Evolutionary conservation across 2,888 invertebrate species (phyloP), one percentile per base, ranked within the genome.

Genomic region (Drosophila silvestris): DNA sequence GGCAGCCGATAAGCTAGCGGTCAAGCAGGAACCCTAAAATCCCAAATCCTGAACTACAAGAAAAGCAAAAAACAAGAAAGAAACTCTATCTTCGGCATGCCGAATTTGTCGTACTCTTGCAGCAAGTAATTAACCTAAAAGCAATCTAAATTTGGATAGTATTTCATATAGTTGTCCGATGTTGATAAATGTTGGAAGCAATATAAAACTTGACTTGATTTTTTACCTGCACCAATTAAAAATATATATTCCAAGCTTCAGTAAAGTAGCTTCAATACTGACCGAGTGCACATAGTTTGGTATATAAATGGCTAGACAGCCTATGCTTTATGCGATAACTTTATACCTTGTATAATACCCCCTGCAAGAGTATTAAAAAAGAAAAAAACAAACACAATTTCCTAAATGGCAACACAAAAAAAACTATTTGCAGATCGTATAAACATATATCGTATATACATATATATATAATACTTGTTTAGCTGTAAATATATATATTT

Each of bases 401-500:
- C 79, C 75, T 79, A 76, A 62, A 74, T 58, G 68, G 81, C 83
- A 80, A 58, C 66, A 61, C 70, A 70, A 70, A 51, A 50, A 32
- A 52, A 52, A 68, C 77, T 79, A 85, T 70, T 71, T 82, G 74
- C 65, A 76, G 62, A 64, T 67, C 85, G 60, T 82, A 72, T 74
- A 58, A 22, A 41, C 6, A 58, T 30, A 57, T 32, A 26, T 26
- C 26, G 26, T 50, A 28, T 4, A 56, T 10, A n/a, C 1, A n/a
- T 32, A 53, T 53, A 33, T 53, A 33, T 53, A 72, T 66, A 63
- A 66, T 69, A 68, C 66, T 81, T 81, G 68, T 70, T 79, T 89
- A 89, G 89, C 61, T 85, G 86, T 89, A 89, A 85, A 89, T 89
- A 81, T 70, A 77, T 82, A 77, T 82, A 71, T 63, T 63, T 68